Conservation (phyloP, 2,797 vertebrate genomes). For the Fratercula arctica region DNA sequence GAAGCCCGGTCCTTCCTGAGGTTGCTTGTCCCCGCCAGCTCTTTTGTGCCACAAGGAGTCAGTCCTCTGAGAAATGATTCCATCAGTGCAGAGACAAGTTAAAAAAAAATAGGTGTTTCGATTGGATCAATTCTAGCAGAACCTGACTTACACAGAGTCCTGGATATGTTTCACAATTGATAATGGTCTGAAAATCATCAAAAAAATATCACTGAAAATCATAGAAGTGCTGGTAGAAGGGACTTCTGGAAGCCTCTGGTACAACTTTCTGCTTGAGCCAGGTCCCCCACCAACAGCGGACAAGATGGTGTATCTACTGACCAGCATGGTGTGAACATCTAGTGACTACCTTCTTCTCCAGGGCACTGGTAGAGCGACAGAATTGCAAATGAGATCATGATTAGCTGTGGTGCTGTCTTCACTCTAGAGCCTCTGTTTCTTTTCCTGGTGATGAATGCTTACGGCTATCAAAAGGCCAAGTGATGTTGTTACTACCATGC, state of each 20-base stretch:
- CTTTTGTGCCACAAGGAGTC: neutral
- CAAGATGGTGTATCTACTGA: neutral
- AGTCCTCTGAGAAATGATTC: neutral
- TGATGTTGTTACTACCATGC: neutral
- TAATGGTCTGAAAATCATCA: neutral
- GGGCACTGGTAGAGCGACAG: accelerated
- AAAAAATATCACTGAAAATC: neutral
- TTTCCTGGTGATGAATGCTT: neutral
- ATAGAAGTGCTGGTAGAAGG: neutral
- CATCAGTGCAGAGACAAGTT: neutral
- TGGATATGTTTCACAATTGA: neutral
- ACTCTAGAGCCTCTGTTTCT: neutral
- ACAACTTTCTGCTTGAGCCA: neutral
- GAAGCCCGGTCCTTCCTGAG: neutral
- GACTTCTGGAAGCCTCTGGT: neutral
- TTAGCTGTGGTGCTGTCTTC: neutral
- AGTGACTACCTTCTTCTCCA: neutral
- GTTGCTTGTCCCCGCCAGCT: neutral
- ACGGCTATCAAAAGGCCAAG: neutral
- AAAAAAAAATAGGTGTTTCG: neutral
- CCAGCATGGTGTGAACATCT: neutral
- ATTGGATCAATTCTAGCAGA: neutral
- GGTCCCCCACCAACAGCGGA: neutral
- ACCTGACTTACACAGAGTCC: neutral
- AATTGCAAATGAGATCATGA: neutral